Base-by-base conservation (phyloP, 2,888 invertebrate species). In the Drosophila rellima region DNA sequence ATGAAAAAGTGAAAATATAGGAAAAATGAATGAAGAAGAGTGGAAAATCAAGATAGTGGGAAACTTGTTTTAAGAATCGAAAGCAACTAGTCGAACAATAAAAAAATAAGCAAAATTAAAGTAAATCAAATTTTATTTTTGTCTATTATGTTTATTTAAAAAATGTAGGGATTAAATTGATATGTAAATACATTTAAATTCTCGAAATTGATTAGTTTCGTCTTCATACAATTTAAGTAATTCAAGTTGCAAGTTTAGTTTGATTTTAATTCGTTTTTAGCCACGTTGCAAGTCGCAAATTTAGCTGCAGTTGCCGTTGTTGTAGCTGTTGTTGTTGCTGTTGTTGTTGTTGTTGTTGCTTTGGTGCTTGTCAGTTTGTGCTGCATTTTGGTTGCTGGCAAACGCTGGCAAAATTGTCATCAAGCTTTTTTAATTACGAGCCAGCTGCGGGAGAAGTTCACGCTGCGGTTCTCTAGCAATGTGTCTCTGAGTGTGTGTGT, bases 371-470 rank as follows among this genome's bases (percentile, higher is more conserved):
- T 47, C 68, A 80, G 82, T 69, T 82, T 67, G 54, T 68, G 62
- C 59, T 75, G 83, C 80, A 80, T 73, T 76, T 74, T 60, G 55
- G 55, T 68, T 66, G 71, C 65, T 29, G 70, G 70, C 56, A 70
- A 73, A 62, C 63, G 76, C 18, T 40, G 17, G 6, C 40, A 40
- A 88, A 83, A 83, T 88, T 83, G 88, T 83, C 88, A 83, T 88
- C 88, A 88, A 83, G 83, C 88, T 82, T 83, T 83, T 83, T 83
- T 83, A 83, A 83, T 83, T 83, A 83, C 83, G 80, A 67, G 44
- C 69, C 56, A 67, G 66, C 61, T 59, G 66, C 40, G 37, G 23
- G 50, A 37, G 60, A 67, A 26, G 57, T 77, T 73, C 55, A 51
- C 78, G 68, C 63, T 68, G 78, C 42, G 65, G 74, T 62, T 63